Evolutionary conservation across 1,140 invertebrate genomes (phyloP), one percentile per base, ranked within the genome.

Genomic region (Eurosta solidaginis): DNA sequence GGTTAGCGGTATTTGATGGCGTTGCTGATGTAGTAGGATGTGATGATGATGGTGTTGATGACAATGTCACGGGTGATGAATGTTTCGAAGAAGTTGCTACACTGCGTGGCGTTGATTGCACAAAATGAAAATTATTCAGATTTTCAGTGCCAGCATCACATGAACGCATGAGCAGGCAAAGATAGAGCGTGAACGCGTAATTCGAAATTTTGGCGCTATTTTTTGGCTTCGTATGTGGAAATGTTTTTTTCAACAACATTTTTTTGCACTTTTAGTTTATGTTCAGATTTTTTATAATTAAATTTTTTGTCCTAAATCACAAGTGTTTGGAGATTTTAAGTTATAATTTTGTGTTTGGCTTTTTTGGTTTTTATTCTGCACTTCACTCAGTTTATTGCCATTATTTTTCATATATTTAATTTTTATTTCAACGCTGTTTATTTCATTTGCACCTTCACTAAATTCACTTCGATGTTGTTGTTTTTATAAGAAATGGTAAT

Each of bases 71-170:
- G 1, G 59, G 6, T 5, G 59, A 42, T 20, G n/a, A n/a, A 9
- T 2, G 17, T 40, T 45, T 40, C 52, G 29, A 9, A 25, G 73
- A 20, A 27, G 47, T 17, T 50, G 74, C 12, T 36, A 42, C 42
- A 47, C 14, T 29, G 47, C 29, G 14, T 33, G 22, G 40, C 9
- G 45, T 40, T 63, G 22, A 27, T 77, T 44, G 22, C 10, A 47
- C 22, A 42, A 20, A 77, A 36, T 52, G 33, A 40, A 52, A 44
- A 17, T 68, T 68, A n/a, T 78, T 74, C 0, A 85, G 74, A 78
- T 85, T 83, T 77, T 85, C 84, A 42, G 84, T 85, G 80, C 78
- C 84, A 33, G 84, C 84, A 59, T 82, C 78, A 50, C 80, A 77
- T 77, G 80, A 54, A 74, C 81, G 14, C 12, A 75, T 9, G 14